A percentile compares a stretch with the other conserved stretches of the same genome.
These are phyloP conservation scores for Drosophila gaucha DNA, from an alignment of 2,888 invertebrate species.

Conservation along the genomic window DNA sequence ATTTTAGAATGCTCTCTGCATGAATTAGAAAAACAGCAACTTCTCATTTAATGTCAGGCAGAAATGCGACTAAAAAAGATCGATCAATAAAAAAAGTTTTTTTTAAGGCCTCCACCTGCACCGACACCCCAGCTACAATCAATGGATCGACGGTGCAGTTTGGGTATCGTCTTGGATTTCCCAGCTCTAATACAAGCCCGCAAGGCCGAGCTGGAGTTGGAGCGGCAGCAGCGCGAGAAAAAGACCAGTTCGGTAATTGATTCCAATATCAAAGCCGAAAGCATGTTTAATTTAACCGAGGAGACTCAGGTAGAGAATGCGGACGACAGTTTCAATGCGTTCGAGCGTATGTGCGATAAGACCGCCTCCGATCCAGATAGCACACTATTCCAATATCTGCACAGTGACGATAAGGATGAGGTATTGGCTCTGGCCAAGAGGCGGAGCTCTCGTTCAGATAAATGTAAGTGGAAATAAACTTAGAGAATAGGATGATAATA, in stretches of 20 bases:
- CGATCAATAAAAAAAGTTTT: not conserved
- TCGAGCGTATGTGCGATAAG: slow-evolving; percentile 83
- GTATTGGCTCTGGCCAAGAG: slow-evolving; percentile 61
- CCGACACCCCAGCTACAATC: slow-evolving; percentile 26
- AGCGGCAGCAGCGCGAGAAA: slow-evolving; percentile 3
- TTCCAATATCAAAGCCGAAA: not conserved
- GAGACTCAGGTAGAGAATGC: not conserved
- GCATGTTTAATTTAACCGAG: not conserved
- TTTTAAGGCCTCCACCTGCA: slow-evolving; percentile 34
- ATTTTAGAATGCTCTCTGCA: slow-evolving; percentile 24
- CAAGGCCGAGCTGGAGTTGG: slow-evolving; percentile 21
- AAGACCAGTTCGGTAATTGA: not conserved
- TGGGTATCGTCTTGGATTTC: slow-evolving; percentile 75
- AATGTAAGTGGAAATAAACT: slow-evolving; percentile 34
- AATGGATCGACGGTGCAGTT: slow-evolving; percentile 66
- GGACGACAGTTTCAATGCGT: slow-evolving; percentile 81
- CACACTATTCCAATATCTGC: slow-evolving; percentile 81
- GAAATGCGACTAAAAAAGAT: not conserved
- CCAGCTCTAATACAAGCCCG: slow-evolving; percentile 38
- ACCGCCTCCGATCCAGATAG: slow-evolving; percentile 83
- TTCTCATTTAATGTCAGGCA: slow-evolving; percentile 17
- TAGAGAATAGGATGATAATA: too few relatives aligned
- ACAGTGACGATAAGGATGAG: slow-evolving; percentile 70
- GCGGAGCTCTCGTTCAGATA: slow-evolving; percentile 32
- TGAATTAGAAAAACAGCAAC: slow-evolving; percentile 2